Percentiles rank a stretch among this genome's conserved stretches.
Evolutionary conservation across 2,113 vertebrate genomes (phyloP).

Genomic region (Thamnaconus septentrionalis): DNA sequence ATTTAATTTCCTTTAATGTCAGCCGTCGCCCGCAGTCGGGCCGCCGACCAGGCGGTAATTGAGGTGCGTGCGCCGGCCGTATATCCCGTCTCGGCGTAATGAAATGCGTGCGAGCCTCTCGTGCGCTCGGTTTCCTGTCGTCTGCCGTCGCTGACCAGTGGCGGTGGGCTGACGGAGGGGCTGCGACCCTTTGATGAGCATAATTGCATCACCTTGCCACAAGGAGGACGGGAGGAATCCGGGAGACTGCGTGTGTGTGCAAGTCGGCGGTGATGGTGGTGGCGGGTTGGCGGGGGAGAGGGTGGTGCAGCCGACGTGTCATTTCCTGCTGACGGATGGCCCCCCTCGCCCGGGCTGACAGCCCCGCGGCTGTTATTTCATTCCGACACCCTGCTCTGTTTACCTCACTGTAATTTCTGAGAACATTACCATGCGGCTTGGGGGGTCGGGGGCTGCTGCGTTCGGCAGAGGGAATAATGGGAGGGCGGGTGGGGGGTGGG

Average conservation of each 20-base stretch:
- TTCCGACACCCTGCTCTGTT: slow-evolving; percentile 68
- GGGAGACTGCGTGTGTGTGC: slow-evolving; percentile 25
- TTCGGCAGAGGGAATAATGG: not conserved
- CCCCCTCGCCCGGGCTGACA: slow-evolving; percentile 59
- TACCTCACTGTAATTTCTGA: slow-evolving; percentile 69
- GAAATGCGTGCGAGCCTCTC: slow-evolving; percentile 28
- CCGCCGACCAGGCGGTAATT: slow-evolving; percentile 63
- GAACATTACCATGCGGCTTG: slow-evolving; percentile 60
- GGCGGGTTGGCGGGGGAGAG: too few relatives aligned
- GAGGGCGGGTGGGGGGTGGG: not conserved
- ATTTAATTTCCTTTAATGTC: slow-evolving; percentile 71
- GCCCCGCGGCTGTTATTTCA: slow-evolving; percentile 64
- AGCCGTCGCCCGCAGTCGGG: slow-evolving; percentile 51
- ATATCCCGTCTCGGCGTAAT: slow-evolving; percentile 30
- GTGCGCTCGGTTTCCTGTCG: not conserved
- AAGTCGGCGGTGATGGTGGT: not conserved
- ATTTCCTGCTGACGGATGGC: slow-evolving; percentile 68
- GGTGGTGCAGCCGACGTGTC: slow-evolving; percentile 43
- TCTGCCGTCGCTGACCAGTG: slow-evolving; percentile 42
- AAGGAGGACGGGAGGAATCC: slow-evolving; percentile 63
- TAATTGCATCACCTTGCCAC: slow-evolving; percentile 74
- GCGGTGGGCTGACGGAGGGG: slow-evolving; percentile 70
- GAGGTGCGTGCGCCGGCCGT: slow-evolving; percentile 40
- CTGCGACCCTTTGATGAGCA: slow-evolving; percentile 63
- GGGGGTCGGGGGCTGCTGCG: slow-evolving; percentile 15